These are phyloP conservation scores for Spinibarbus caldwelli DNA, from an alignment of 2,797 vertebrate genomes.

Conservation along the genomic window DNA sequence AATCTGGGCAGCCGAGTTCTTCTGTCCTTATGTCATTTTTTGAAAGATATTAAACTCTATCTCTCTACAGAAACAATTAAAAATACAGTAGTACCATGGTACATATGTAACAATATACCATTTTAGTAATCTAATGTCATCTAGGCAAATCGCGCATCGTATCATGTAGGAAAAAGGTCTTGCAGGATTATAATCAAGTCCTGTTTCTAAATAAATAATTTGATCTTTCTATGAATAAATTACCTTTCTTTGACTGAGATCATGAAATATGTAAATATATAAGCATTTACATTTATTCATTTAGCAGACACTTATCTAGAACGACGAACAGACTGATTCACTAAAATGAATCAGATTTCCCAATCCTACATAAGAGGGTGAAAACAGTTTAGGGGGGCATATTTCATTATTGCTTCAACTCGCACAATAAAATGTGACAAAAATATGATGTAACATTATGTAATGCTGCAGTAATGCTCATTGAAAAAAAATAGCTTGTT, in stretches of 20 bases:
- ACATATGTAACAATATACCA: not conserved
- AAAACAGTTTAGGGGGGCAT: not conserved
- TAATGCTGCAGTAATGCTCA: not conserved
- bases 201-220: not conserved
- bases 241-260: not conserved
- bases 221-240: not conserved
- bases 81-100: no score
- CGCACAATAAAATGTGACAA: not conserved
- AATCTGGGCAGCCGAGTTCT: not conserved
- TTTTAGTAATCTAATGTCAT: not conserved
- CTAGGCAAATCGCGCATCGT: not conserved
- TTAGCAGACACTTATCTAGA: not conserved
- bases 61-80: not conserved
- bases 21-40: not conserved
- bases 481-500: not conserved
- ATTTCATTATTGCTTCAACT: constrained; percentile 8
- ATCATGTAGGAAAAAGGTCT: not conserved
- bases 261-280: not conserved
- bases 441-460: not conserved
- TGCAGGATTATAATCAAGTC: not conserved
- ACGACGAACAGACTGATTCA: not conserved
- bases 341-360: not conserved
- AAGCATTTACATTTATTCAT: not conserved
- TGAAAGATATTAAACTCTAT: not conserved
- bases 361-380: not conserved